These are phyloP conservation scores for Sorex maritimensis DNA, from an alignment of 2,797 vertebrate species.

Conservation along the genomic window DNA sequence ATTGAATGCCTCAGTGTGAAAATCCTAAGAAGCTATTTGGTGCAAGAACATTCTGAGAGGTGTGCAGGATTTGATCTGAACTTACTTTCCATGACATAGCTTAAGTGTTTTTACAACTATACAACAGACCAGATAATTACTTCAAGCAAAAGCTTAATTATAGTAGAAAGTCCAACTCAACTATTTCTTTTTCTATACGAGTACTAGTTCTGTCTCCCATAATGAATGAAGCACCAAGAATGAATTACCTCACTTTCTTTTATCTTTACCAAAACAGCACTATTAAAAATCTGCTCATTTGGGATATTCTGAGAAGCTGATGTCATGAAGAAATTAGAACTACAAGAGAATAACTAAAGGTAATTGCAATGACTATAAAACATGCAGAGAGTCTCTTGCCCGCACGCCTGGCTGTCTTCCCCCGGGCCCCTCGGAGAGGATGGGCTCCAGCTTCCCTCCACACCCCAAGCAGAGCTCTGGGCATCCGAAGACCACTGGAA, in stretches of 20 bases:
- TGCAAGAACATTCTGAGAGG: not conserved
- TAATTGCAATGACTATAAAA: not conserved
- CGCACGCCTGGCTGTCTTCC: no score
- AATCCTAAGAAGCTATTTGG: not conserved
- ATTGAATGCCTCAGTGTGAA: not conserved
- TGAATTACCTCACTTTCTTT: not conserved
- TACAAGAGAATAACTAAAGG: not conserved
- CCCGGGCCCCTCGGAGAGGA: no score
- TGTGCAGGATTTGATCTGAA: not conserved
- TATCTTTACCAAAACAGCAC: not conserved
- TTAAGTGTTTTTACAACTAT: not conserved
- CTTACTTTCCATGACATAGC: not conserved
- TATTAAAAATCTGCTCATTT: conserved; percentile 37
- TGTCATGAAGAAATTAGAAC: not conserved
- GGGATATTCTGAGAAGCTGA: not conserved
- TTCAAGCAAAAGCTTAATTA: not conserved
- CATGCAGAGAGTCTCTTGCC: not conserved
- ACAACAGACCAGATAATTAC: conserved; percentile 40
- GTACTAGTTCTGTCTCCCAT: not conserved
- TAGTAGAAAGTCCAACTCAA: not conserved
- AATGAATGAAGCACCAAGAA: not conserved
- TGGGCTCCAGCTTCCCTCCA: no score
- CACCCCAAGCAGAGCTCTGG: no score
- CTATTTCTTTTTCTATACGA: not conserved
- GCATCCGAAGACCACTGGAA: no score